A percentile compares a stretch with the other conserved stretches of the same genome.
Evolutionary conservation across 2,113 vertebrate species (phyloP).

Genomic region (Pleuronectes platessa): DNA sequence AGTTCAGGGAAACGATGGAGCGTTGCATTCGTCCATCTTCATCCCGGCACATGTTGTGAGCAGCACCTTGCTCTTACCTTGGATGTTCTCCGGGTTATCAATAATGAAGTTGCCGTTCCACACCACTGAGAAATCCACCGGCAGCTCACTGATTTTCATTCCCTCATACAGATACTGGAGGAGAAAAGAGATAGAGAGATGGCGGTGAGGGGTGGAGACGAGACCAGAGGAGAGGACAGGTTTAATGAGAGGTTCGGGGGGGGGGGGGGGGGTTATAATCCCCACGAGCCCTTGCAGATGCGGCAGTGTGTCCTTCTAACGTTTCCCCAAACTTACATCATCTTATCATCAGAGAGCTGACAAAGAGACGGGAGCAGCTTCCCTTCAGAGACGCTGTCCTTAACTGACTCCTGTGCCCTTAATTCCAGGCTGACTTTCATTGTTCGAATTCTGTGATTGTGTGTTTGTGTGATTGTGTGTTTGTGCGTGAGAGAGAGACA

Average conservation of each 20-base stretch:
- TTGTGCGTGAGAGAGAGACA: background rate
- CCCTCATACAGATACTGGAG: conserved; percentile 95
- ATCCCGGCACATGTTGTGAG: conserved; percentile 7
- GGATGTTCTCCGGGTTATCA: conserved; percentile 94
- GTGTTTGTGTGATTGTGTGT: background rate
- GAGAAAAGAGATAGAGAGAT: background rate
- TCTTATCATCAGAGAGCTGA: conserved; percentile 49
- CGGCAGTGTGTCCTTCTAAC: conserved; percentile 16
- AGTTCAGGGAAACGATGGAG: background rate
- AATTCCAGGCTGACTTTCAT: conserved; percentile 37
- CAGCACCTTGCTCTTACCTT: conserved; percentile 83
- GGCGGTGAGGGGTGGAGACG: conserved; percentile 3
- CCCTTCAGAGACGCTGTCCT: conserved; percentile 43
- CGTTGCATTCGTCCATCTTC: background rate
- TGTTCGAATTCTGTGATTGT: conserved; percentile 13
- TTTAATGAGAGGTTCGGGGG: conserved; percentile 46
- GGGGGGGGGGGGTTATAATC: conserved; percentile 20
- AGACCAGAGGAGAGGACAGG: conserved; percentile 30
- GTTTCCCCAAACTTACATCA: conserved; percentile 74
- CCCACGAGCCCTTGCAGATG: conserved; percentile 21
- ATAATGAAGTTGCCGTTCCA: conserved; percentile 99
- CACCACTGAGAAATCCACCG: conserved; percentile 96
- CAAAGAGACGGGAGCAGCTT: conserved; percentile 42
- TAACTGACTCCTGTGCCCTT: conserved; percentile 44
- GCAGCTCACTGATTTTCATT: conserved; percentile 94